Conservation (phyloP, 2,113 vertebrate species). For the Ammodytes dubius region DNA sequence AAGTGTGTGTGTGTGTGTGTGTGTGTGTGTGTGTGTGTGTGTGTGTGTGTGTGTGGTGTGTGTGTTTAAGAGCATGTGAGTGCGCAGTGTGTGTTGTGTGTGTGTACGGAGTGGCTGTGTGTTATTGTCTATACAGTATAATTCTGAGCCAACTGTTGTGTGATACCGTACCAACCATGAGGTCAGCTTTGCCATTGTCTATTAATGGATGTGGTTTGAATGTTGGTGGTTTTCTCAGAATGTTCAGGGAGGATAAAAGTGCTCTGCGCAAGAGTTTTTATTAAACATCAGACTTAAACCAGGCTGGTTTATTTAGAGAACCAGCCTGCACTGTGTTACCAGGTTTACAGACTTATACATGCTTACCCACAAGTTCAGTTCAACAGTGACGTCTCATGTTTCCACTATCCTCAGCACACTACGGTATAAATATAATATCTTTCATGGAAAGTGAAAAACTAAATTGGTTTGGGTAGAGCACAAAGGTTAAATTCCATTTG, state of each 20-base stretch:
- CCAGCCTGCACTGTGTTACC: not conserved
- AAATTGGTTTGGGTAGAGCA: not conserved
- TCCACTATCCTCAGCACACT: not conserved
- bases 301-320: constrained; percentile 2
- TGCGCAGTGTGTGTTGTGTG: constrained; percentile 23
- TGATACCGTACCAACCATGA: constrained; percentile 53
- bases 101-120: constrained; percentile 24
- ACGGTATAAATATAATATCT: not conserved
- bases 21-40: constrained; percentile 4
- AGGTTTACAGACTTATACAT: not conserved
- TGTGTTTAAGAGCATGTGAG: not conserved
- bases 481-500: not conserved
- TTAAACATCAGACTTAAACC: not conserved
- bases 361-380: not conserved
- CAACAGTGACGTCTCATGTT: not conserved
- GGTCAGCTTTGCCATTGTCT: constrained; percentile 60
- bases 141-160: constrained; percentile 55
- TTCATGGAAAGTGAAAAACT: not conserved
- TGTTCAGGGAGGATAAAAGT: constrained; percentile 19
- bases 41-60: constrained; percentile 29
- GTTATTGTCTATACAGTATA: constrained; percentile 31
- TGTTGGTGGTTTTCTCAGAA: constrained; percentile 38
- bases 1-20: constrained; percentile 46
- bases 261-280: constrained; percentile 13
- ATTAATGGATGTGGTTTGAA: constrained; percentile 48